These are phyloP conservation scores for Drosophila triauraria DNA, from an alignment of 1,140 invertebrate species.

Conservation along the genomic window DNA sequence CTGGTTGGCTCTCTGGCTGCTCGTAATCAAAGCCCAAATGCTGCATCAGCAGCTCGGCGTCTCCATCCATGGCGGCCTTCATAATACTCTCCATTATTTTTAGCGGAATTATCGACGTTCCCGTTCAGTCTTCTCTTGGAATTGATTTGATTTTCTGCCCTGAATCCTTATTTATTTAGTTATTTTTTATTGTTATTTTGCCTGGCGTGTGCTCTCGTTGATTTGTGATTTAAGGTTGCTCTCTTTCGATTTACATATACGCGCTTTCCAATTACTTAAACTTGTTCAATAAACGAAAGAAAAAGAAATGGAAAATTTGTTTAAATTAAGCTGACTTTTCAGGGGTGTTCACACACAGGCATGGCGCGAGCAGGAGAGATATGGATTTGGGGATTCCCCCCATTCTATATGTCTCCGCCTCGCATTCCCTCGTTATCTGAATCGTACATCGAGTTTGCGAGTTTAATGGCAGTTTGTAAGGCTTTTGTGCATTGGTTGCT, in stretches of 20 bases:
- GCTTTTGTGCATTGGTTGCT: slow-evolving; percentile 26
- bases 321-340: slow-evolving; percentile 63
- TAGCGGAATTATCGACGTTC: slow-evolving; percentile 27
- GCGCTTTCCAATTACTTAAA: slow-evolving; percentile 75
- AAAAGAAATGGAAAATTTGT: slow-evolving; percentile 81
- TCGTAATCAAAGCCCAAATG: slow-evolving; percentile 39
- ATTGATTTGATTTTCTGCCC: slow-evolving; percentile 49
- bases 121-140: slow-evolving; percentile 70
- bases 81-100: slow-evolving; percentile 70
- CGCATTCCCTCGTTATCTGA: slow-evolving; percentile 24
- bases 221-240: slow-evolving; percentile 45
- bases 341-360: slow-evolving; percentile 23
- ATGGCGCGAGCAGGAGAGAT: slow-evolving; percentile 16
- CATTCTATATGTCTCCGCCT: slow-evolving; percentile 8
- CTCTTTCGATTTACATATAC: slow-evolving; percentile 45
- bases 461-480: slow-evolving; percentile 37
- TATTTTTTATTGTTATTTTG: slow-evolving; percentile 25
- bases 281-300: slow-evolving; percentile 79
- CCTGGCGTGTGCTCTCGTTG: neutral
- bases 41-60: slow-evolving; percentile 68
- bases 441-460: slow-evolving; percentile 19
- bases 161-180: slow-evolving; percentile 26
- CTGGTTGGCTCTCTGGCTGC: slow-evolving; percentile 24
- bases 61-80: slow-evolving; percentile 60
- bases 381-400: slow-evolving; percentile 3